Evolutionary conservation across 2,888 invertebrate species (phyloP), one percentile per base, ranked within the genome.

Genomic region (Tipula confusa): DNA sequence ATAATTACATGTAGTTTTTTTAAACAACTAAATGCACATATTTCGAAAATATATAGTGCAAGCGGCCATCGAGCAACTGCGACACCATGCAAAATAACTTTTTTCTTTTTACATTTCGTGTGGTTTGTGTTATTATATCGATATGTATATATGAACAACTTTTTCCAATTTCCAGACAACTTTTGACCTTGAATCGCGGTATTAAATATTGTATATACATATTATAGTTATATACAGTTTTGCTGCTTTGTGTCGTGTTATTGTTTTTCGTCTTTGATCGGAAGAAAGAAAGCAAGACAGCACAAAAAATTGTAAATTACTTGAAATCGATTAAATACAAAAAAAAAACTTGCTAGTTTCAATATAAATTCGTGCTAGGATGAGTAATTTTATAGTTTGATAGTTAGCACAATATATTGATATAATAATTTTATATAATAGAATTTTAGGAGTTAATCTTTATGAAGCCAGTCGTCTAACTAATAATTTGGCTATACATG

Each of bases 161-260:
- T 64, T 64, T 64, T 64, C 64, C 64, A 64, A 64, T 64, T 64
- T 64, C 64, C 64, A 64, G 64, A 64, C 64, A 64, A 64, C 11
- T 64, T 64, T 64, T 64, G 64, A 64, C 64, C 64, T 64, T 64
- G 64, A 64, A 64, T 64, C 64, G 24, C 9, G 64, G 24, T 64
- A 24, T 64, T 64, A 64, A 18, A 64, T 64, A 24, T 64, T 64
- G 18, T 24, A 24, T 64, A 64, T 43, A 43, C 9, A 9, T 15
- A 48, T n/a, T 48, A 48, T 24, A 64, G n/a, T n/a, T n/a, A n/a
- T n/a, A n/a, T n/a, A n/a, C n/a, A n/a, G n/a, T n/a, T 6, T 64
- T 64, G 64, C 24, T 64, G 64, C 64, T 64, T 64, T 64, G 64
- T 64, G 64, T 24, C 24, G 24, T 64, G 18, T 64, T 64, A 64